A percentile compares a stretch with the other conserved stretches of the same genome.
phyloP scores from a whole-genome alignment of 2,888 invertebrate species.

The Erebia epiphron region DNA sequence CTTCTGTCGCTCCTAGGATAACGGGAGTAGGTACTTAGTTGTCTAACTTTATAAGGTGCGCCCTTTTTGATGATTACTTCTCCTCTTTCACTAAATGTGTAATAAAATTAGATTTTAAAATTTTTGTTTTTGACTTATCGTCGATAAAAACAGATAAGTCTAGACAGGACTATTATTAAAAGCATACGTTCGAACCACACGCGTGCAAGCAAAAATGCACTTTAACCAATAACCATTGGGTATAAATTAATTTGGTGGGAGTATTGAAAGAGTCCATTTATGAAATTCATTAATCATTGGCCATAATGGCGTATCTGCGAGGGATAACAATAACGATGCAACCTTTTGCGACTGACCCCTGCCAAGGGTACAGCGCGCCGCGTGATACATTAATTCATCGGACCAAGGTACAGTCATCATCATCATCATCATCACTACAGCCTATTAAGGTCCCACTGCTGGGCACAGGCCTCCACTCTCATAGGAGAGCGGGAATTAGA shows the following conservation, averaged over 20 bases:
- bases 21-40: too few species aligned
- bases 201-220: conserved; percentile 13
- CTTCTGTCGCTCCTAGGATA: too few species aligned
- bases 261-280: conserved; percentile 27
- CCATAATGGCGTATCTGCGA: conserved; percentile 41
- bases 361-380: conserved; percentile 34
- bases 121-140: background rate
- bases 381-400: conserved; percentile 37
- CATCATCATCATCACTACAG: too few species aligned
- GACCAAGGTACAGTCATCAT: conserved; percentile 28
- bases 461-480: too few species aligned
- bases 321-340: conserved; percentile 41
- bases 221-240: background rate
- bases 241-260: conserved; percentile 5
- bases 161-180: conserved; percentile 22
- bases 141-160: conserved; percentile 13
- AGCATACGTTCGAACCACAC: conserved; percentile 6
- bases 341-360: conserved; percentile 39
- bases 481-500: too few species aligned
- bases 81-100: background rate
- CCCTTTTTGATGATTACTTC: background rate
- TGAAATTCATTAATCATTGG: conserved; percentile 44
- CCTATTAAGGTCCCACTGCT: too few species aligned
- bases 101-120: background rate
- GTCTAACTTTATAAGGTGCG: background rate